A percentile compares a stretch with the other conserved stretches of the same genome.
Evolutionary conservation across 2,888 invertebrate genomes (phyloP).

Genomic region (Chirona hameri): DNA sequence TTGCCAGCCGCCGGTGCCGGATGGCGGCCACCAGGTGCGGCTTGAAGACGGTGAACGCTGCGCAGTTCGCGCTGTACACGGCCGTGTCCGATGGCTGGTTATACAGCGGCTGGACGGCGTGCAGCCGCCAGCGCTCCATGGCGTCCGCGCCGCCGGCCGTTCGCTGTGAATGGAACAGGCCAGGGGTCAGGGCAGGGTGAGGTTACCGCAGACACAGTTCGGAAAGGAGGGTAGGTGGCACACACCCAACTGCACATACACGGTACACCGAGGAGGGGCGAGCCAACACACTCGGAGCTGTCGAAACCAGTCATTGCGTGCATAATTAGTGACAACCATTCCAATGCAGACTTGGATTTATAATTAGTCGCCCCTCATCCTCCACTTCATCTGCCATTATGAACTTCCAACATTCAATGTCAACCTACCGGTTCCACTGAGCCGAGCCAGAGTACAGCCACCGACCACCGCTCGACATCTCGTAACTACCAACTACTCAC

Average conservation of each 20-base stretch:
- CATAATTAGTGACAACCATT: too few species aligned
- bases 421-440: neutral
- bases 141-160: neutral
- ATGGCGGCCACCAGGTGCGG: conserved; percentile 72
- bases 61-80: conserved; percentile 78
- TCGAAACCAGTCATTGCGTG: too few species aligned
- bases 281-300: too few species aligned
- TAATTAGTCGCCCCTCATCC: too few species aligned
- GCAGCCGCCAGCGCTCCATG: neutral
- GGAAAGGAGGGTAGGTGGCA: too few species aligned
- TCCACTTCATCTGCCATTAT: neutral
- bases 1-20: conserved; percentile 67
- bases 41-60: conserved; percentile 68
- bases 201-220: too few species aligned
- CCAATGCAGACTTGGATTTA: too few species aligned
- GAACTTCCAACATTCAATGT: neutral
- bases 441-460: neutral
- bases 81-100: conserved; percentile 93
- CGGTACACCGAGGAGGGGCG: too few species aligned
- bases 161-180: neutral
- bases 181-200: neutral
- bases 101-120: conserved; percentile 70
- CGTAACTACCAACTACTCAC: too few species aligned
- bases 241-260: too few species aligned
- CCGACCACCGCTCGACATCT: neutral